Base-by-base conservation (phyloP, 2,113 vertebrate species). In the Larimichthys crocea region DNA sequence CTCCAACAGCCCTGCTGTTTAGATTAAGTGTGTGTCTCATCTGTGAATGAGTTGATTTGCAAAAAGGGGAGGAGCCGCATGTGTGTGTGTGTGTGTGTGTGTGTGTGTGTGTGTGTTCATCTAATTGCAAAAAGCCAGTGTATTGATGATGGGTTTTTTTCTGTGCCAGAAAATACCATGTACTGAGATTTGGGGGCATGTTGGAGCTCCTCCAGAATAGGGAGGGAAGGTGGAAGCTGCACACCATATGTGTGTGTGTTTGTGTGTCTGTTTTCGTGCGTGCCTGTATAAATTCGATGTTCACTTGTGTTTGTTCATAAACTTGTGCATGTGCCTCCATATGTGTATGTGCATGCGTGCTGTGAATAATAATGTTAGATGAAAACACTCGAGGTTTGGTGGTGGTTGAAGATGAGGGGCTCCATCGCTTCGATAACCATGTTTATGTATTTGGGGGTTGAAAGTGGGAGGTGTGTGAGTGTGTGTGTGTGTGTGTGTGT, bases 1-100 rank as follows among this genome's bases (percentile, higher is more conserved):
- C 10, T 40, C 63, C 76, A 86, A 78, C 72, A 85, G 62, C 64
- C 60, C 57, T 62, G 22, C 77, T 84, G 72, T 77, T 83, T 66
- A 87, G 81, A 88, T 82, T 74, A 87, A 84, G 79, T 72, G 68
- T 59, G 74, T 69, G 77, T 81, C 71, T 82, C 74, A 80, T 90
- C 79, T 79, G 74, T 86, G 74, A 87, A 83, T 76, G 56, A 84
- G 73, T 74, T 90, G 83, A 93, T 92, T 70, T 89, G 63, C 50
- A 82, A 65, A 65, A 74, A 62, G 35, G 50, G 79, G 83, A 82
- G 85, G 75, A 79, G 53, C 60, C 40, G 67, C 14, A 1, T 46
- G 4, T 46, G 10, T 3, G 11, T 44, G 3, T 44, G 42, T 44
- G 42, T 44, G 9, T 44, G 42, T 44, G 31, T 31, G 56, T 70